These are phyloP conservation scores for Rhinoptilus africanus DNA, from an alignment of 2,113 vertebrate species.

Conservation along the genomic window DNA sequence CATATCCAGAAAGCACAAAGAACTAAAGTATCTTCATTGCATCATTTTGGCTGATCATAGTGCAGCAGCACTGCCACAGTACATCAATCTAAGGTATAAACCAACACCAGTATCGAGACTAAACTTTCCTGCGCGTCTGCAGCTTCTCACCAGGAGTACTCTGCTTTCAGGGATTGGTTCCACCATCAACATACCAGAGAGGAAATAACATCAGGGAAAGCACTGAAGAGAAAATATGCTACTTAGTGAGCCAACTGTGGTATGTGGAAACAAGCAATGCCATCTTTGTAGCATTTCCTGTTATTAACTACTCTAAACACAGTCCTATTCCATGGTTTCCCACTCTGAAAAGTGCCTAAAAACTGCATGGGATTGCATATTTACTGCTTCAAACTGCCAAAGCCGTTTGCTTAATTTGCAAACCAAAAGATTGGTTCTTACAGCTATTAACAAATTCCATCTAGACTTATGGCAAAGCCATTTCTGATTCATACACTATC, in stretches of 20 bases:
- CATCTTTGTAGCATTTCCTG: background rate
- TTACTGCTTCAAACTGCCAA: background rate
- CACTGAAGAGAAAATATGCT: background rate
- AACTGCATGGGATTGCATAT: background rate
- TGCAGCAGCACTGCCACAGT: background rate
- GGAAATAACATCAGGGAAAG: background rate
- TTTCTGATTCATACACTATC: background rate
- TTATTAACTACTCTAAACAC: background rate
- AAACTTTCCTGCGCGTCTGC: background rate
- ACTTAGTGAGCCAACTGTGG: background rate
- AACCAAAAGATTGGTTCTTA: background rate
- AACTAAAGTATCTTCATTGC: background rate
- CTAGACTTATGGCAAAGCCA: background rate
- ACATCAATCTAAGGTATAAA: accelerated
- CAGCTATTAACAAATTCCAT: background rate
- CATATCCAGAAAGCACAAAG: background rate
- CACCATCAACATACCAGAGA: background rate
- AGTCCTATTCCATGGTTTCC: background rate
- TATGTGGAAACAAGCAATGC: background rate
- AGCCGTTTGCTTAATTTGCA: background rate
- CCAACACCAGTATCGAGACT: background rate
- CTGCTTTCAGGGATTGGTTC: background rate
- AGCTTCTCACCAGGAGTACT: background rate
- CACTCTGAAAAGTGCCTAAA: background rate
- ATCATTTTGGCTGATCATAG: background rate